Conservation (phyloP, 2,797 vertebrate species). For the Bradypodion pumilum region DNA sequence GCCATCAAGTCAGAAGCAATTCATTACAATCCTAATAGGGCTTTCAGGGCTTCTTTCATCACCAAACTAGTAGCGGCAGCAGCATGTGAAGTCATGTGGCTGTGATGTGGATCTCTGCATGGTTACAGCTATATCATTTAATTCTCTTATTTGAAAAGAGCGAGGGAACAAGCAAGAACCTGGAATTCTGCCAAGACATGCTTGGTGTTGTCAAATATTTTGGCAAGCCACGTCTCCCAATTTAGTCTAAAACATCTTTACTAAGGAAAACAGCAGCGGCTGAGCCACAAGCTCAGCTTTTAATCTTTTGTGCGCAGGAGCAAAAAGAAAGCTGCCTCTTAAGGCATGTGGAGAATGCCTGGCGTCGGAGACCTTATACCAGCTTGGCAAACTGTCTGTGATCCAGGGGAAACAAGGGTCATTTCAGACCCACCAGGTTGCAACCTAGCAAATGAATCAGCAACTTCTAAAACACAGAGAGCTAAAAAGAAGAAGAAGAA, state of each 20-base stretch:
- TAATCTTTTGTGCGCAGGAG: neutral
- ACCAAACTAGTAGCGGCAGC: rapidly evolving
- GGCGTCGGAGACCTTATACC: neutral
- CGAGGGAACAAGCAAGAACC: conserved; percentile 8
- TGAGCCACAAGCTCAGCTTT: neutral
- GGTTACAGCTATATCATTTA: conserved; percentile 31
- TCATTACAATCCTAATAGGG: no score
- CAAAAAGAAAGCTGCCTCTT: neutral
- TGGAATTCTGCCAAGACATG: conserved; percentile 40
- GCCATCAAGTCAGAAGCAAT: no score
- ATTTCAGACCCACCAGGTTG: neutral
- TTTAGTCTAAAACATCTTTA: conserved; percentile 53
- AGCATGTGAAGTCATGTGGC: conserved; percentile 25
- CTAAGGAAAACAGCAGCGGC: conserved; percentile 28
- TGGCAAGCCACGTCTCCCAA: conserved; percentile 62
- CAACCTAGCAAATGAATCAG: no score
- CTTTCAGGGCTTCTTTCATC: neutral
- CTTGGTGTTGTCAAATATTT: conserved; percentile 69
- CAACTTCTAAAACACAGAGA: no score
- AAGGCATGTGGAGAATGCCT: neutral
- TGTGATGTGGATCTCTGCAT: neutral
- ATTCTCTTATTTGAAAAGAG: neutral
- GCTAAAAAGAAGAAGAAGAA: no score
- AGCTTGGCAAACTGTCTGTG: neutral
- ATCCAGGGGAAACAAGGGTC: no score